Percentiles rank a stretch among this genome's conserved stretches.
These are phyloP conservation scores for Capitella teleta DNA, from an alignment of 1,140 invertebrate species.

Conservation along the genomic window DNA sequence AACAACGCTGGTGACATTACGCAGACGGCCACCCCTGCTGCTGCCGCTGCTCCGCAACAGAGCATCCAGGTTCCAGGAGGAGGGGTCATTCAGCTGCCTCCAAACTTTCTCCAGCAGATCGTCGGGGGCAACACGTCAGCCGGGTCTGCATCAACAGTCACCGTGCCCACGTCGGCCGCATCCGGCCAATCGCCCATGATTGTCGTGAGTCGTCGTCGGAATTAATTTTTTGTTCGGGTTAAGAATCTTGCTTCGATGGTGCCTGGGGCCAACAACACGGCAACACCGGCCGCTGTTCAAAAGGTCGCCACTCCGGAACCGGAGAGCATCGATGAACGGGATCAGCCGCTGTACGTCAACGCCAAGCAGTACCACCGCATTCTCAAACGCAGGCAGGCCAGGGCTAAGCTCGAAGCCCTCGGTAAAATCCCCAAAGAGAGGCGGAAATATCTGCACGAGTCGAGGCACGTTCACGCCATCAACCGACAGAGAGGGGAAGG, in stretches of 20 bases:
- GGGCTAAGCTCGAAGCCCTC: slow-evolving; percentile 39
- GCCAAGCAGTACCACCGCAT: slow-evolving; percentile 61
- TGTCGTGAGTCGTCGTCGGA: no score
- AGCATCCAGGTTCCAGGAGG: not conserved
- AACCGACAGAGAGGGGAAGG: slow-evolving; percentile 93
- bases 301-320: slow-evolving; percentile 6
- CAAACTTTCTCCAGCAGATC: not conserved
- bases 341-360: slow-evolving; percentile 83
- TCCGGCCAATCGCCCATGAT: no score
- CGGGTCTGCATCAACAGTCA: not conserved
- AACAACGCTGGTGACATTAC: not conserved
- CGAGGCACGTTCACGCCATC: slow-evolving; percentile 92
- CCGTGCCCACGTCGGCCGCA: no score
- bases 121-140: not conserved
- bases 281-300: slow-evolving; percentile 1
- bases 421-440: slow-evolving; percentile 96
- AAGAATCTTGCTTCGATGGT: not conserved
- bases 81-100: slow-evolving; percentile 2
- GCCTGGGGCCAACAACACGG: not conserved
- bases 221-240: no score
- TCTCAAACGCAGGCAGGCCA: slow-evolving; percentile 34
- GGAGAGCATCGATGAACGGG: slow-evolving; percentile 5
- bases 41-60: no score
- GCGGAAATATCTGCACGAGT: slow-evolving; percentile 98
- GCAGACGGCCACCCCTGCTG: no score